Percentiles rank a stretch among this genome's conserved stretches.
These are phyloP conservation scores for Spinibarbus caldwelli DNA, from an alignment of 2,797 vertebrate species.

Conservation along the genomic window DNA sequence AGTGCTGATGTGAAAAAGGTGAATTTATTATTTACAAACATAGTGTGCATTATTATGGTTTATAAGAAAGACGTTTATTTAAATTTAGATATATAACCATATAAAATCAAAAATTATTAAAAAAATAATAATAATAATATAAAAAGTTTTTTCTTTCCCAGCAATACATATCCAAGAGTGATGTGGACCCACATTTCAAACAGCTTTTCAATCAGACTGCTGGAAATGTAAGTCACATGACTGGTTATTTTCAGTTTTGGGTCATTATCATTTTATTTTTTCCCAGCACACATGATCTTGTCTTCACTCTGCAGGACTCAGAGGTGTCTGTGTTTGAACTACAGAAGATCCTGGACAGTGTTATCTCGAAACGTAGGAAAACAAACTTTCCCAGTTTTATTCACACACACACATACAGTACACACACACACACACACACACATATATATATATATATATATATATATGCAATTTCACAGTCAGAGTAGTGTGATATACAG, in stretches of 20 bases:
- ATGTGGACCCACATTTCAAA: slow-evolving; percentile 86
- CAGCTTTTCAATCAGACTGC: slow-evolving; percentile 84
- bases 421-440: too few species aligned
- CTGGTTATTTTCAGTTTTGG: neutral
- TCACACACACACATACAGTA: too few species aligned
- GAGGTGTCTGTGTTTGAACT: slow-evolving; percentile 89
- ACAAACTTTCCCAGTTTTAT: neutral
- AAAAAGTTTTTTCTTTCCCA: slow-evolving; percentile 56
- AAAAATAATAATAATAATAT: too few species aligned
- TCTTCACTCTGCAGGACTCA: slow-evolving; percentile 74
- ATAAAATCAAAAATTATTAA: too few species aligned
- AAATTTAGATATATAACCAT: neutral
- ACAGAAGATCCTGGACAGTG: slow-evolving; percentile 81
- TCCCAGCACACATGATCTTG: neutral
- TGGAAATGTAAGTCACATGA: slow-evolving; percentile 80
- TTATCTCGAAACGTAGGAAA: slow-evolving; percentile 84
- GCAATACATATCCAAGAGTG: slow-evolving; percentile 79
- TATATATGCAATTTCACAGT: too few species aligned
- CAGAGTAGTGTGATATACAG: too few species aligned
- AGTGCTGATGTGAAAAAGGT: slow-evolving; percentile 85
- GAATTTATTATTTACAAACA: slow-evolving; percentile 56
- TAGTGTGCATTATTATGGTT: neutral
- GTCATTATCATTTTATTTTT: neutral
- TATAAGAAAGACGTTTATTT: neutral
- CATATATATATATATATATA: too few species aligned